These are phyloP conservation scores for Scrobipalpa costella DNA, from an alignment of 2,888 invertebrate genomes.

Conservation along the genomic window DNA sequence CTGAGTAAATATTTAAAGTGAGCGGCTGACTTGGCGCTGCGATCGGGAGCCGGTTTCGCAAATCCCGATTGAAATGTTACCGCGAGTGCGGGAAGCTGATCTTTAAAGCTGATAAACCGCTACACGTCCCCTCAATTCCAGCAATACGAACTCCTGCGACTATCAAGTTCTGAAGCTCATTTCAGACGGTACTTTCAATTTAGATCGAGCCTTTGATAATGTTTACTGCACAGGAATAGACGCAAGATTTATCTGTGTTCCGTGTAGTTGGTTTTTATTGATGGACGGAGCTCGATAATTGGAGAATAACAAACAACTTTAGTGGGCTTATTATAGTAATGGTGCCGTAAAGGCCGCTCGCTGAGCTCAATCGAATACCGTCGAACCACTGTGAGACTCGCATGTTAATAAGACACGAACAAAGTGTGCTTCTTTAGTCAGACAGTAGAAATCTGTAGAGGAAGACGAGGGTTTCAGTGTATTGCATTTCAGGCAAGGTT, in stretches of 20 bases:
- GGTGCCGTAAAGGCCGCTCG: too few species aligned
- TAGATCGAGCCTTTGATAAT: conserved; percentile 63
- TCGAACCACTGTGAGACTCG: too few species aligned
- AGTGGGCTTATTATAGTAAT: conserved; percentile 53
- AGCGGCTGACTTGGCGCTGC: conserved; percentile 43
- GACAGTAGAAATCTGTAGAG: too few species aligned
- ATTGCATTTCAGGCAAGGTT: too few species aligned
- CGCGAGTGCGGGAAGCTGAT: conserved; percentile 48
- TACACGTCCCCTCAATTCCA: conserved; percentile 57
- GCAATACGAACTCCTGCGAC: conserved; percentile 44
- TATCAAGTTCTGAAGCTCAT: conserved; percentile 53
- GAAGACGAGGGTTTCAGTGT: too few species aligned
- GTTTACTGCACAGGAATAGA: conserved; percentile 52
- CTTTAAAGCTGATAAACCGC: conserved; percentile 53
- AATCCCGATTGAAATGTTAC: conserved; percentile 70
- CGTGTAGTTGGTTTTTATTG: conserved; percentile 40
- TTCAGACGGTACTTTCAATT: conserved; percentile 67
- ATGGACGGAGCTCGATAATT: conserved; percentile 36
- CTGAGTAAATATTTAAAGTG: conserved; percentile 31
- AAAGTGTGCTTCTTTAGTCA: too few species aligned
- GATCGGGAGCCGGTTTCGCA: conserved; percentile 60
- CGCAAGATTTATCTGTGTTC: conserved; percentile 48
- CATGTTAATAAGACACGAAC: too few species aligned
- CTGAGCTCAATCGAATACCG: too few species aligned
- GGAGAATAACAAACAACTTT: conserved; percentile 39